Evolutionary conservation across 2,113 vertebrate genomes (phyloP), one percentile per base, ranked within the genome.

Genomic region (Chamaetylas fuelleborni): DNA sequence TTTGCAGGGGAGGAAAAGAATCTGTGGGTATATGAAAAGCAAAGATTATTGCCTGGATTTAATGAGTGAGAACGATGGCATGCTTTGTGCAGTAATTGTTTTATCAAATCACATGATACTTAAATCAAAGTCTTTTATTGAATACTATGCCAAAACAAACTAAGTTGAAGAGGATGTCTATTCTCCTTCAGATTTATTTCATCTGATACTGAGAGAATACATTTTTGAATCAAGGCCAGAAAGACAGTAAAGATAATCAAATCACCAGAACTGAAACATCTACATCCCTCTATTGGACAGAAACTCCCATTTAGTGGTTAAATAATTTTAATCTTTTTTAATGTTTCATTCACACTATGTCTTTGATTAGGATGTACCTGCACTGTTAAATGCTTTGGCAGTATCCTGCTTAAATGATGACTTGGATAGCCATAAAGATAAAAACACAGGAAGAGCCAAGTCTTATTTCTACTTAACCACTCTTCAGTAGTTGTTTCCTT

Each of bases 221-320:
- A 94, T 94, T 79, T 53, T 96, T 98, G 93, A 97, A 86, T 79
- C 53, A 54, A 84, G 78, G 93, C 93, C 97, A 97, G 94, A 94
- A 91, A 96, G 56, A 88, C 80, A 95, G 66, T 94, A 67, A 96
- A 81, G 84, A 80, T 94, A 96, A 97, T 94, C 42, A 78, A 47
- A 94, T 73, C 47, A 92, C 48, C 94, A 96, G 95, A 80, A 65
- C 64, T 82, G 76, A 91, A 95, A 85, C 31, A 80, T 94, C 92
- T 93, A 79, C 19, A 43, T 86, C 77, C 61, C 53, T 91, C 51
- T 93, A 53, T 89, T 94, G 58, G 58, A 95, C 43, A 94, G 65
- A 90, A 72, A 34, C 36, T 92, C 78, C 42, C 78, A 78, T 95
- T 95, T 48, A 71, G 65, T 86, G 65, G 80, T 95, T 91, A 95